Evolutionary conservation across 2,113 vertebrate genomes (phyloP).

Genomic region (Pelodiscus sinensis): DNA sequence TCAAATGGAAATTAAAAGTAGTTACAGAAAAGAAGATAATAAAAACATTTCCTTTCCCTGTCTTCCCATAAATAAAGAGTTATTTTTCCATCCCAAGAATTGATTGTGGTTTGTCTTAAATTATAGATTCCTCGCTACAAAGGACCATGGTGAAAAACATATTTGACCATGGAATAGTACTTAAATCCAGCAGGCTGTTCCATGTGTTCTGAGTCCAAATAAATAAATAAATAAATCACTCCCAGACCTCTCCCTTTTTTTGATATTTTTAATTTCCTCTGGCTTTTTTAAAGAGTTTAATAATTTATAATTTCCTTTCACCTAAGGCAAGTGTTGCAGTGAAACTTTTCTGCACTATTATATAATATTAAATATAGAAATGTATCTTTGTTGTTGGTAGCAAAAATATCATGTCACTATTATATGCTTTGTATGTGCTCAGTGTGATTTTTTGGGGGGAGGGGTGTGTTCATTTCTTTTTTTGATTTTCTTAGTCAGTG

Average conservation of each 20-base stretch:
- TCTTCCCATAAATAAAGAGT: neutral
- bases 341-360: neutral
- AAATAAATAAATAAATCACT: neutral
- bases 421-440: neutral
- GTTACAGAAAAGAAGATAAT: neutral
- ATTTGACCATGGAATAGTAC: neutral
- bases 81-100: neutral
- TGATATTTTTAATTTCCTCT: neutral
- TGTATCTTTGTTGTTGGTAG: neutral
- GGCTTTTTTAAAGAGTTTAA: neutral
- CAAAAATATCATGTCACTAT: neutral
- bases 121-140: neutral
- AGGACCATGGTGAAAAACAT: neutral
- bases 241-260: neutral
- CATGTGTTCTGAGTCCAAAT: neutral
- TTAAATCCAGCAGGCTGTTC: neutral
- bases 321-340: neutral
- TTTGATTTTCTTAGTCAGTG: neutral
- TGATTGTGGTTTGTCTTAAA: neutral
- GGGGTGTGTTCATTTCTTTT: neutral
- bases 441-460: neutral
- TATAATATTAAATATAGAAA: neutral
- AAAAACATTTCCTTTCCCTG: neutral
- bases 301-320: neutral
- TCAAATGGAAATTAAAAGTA: neutral